Conservation (phyloP, 2,888 invertebrate species). For the Ophion obscuratus region DNA sequence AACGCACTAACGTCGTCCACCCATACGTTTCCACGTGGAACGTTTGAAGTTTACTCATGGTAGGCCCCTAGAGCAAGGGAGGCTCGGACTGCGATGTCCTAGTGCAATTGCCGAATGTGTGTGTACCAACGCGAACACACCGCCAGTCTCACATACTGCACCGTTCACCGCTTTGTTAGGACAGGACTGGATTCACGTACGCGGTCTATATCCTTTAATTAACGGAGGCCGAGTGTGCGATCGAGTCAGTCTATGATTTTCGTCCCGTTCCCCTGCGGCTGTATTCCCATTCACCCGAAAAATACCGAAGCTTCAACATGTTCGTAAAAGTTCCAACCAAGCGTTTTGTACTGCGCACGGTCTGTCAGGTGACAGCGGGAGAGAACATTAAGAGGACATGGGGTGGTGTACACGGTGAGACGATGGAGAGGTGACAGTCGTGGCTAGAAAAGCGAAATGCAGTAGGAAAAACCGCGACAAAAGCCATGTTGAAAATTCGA, state of each 20-base stretch:
- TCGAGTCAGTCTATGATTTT: conserved; percentile 71
- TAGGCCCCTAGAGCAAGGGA: not conserved
- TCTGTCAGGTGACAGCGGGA: not conserved
- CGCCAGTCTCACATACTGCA: conserved; percentile 35
- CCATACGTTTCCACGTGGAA: not conserved
- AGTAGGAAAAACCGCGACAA: conserved; percentile 11
- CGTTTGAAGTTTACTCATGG: conserved; percentile 1
- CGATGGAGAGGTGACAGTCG: conserved; percentile 9
- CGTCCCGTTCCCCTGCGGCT: conserved; percentile 12
- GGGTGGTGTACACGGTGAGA: not conserved
- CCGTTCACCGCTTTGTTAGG: conserved; percentile 72
- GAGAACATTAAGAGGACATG: not conserved
- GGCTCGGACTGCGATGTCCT: not conserved
- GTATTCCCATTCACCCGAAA: not conserved
- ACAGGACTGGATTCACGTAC: conserved; percentile 33
- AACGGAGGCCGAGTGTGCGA: conserved; percentile 68
- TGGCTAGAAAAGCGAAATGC: not conserved
- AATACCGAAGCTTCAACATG: not conserved
- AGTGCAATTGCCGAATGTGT: conserved; percentile 8
- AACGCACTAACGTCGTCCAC: not conserved
- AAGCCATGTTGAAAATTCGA: conserved; percentile 47
- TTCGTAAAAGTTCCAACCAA: not conserved
- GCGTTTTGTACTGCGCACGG: not conserved
- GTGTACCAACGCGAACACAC: conserved; percentile 46
- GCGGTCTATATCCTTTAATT: conserved; percentile 72